phyloP scores from a whole-genome alignment of 2,888 invertebrate genomes.

The Limnephilus marmoratus region DNA sequence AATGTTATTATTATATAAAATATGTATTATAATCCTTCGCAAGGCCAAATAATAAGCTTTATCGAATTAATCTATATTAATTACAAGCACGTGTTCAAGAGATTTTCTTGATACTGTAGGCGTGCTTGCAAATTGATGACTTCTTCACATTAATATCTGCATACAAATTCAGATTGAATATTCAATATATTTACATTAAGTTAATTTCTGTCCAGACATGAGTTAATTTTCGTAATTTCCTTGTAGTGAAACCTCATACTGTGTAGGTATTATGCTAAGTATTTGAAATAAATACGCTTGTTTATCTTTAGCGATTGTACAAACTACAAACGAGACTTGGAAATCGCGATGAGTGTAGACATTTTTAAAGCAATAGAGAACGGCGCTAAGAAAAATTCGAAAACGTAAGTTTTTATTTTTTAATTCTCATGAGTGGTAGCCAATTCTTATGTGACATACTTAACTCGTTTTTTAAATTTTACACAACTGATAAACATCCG shows the following conservation, averaged over 20 bases:
- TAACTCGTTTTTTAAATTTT: too few species aligned
- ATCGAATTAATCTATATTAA: not conserved
- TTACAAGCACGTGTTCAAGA: not conserved
- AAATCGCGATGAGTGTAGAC: not conserved
- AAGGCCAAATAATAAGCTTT: not conserved
- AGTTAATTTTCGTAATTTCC: not conserved
- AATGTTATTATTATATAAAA: not conserved
- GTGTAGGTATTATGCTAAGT: not conserved
- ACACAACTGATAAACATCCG: too few species aligned
- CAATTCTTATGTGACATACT: too few species aligned
- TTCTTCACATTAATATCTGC: not conserved
- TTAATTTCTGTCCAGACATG: not conserved
- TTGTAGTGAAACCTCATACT: not conserved
- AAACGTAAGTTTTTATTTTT: too few species aligned
- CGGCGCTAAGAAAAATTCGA: too few species aligned
- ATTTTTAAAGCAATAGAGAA: not conserved
- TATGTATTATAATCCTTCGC: not conserved
- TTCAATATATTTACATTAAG: not conserved
- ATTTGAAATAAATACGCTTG: not conserved
- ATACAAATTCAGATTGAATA: not conserved
- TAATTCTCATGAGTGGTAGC: too few species aligned
- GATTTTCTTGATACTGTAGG: not conserved
- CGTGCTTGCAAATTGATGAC: not conserved
- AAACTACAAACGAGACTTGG: not conserved
- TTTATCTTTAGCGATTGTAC: not conserved